Base-by-base conservation (phyloP, 2,113 vertebrate species). In the Melanotaenia duboulayi region DNA sequence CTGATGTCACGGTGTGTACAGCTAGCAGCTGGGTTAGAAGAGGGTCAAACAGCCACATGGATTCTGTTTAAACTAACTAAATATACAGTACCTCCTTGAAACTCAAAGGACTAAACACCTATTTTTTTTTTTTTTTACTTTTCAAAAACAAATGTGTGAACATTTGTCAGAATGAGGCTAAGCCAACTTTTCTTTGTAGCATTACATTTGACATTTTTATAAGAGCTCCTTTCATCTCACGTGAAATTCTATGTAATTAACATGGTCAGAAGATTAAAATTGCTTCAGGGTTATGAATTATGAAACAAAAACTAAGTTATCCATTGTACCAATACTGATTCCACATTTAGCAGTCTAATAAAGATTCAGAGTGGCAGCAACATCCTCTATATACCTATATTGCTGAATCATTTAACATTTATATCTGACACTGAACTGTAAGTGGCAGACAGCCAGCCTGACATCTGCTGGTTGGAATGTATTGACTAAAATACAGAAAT, bases 371-470 rank as follows among this genome's bases (percentile, higher is more conserved):
- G 1, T 55, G 32, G 63, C 56, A 65, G 23, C 3, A 19, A 19
- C 14, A n/a, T 61, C 48, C 11, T 48, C 37, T 23, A 58, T 63
- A 42, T 42, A 19, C 71, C 48, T 11, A 42, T 4, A 51, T 50
- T 55, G 32, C 54, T 59, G 46, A 66, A 42, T 70, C 20, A 49
- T 65, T 75, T 28, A 10, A 16, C n/a, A n/a, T n/a, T 66, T 2
- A 9, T 50, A 64, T 70, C 32, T 57, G 79, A 74, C 32, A 58
- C 4, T 75, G 55, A 78, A 78, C 80, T 83, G 76, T 76, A 22
- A 28, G 50, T 61, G 39, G 64, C 60, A 78, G 66, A 64, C 64
- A 62, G 66, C 17, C 66, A 57, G 66, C 49, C 68, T 81, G 62
- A 51, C 61, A 71, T 62, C 23, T 68, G 32, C 51, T 25, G 12